Evolutionary conservation across 35 echinoderm and acorn worm genomes (phyloP).

Genomic region (Heliocidaris erythrogramma): DNA sequence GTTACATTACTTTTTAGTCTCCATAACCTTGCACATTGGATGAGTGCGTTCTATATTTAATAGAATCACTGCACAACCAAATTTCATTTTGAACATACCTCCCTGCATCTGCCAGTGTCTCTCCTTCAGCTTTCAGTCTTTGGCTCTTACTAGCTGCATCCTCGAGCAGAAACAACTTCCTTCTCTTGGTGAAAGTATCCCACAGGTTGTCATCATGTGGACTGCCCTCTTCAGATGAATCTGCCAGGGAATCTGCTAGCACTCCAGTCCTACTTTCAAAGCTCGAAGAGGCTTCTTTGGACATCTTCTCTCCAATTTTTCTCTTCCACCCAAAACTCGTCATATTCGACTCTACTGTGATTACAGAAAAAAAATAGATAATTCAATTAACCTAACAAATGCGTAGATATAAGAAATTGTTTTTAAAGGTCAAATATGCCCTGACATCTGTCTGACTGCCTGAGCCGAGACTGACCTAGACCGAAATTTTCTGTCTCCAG

Average conservation of each 20-base stretch:
- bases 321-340: conserved; percentile 95
- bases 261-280: conserved; percentile 61
- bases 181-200: conserved; percentile 66
- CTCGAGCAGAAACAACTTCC: conserved; percentile 76
- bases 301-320: conserved; percentile 64
- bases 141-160: conserved; percentile 74
- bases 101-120: conserved; percentile 79
- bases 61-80: not conserved
- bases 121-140: conserved; percentile 75
- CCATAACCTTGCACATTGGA: too few species aligned
- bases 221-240: not conserved
- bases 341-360: conserved; percentile 45
- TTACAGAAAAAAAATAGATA: not conserved
- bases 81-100: conserved; percentile 56
- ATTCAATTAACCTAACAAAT: not conserved
- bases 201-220: conserved; percentile 58
- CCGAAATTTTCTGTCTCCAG: too few species aligned
- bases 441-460: too few species aligned
- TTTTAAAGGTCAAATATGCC: not conserved
- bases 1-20: too few species aligned
- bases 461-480: too few species aligned
- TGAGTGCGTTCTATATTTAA: not conserved
- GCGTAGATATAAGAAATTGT: not conserved
- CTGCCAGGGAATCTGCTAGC: not conserved
- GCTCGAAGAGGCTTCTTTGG: conserved; percentile 47